Base-by-base conservation (phyloP, 1,140 invertebrate species). In the Ptiloglossa arizonensis region DNA sequence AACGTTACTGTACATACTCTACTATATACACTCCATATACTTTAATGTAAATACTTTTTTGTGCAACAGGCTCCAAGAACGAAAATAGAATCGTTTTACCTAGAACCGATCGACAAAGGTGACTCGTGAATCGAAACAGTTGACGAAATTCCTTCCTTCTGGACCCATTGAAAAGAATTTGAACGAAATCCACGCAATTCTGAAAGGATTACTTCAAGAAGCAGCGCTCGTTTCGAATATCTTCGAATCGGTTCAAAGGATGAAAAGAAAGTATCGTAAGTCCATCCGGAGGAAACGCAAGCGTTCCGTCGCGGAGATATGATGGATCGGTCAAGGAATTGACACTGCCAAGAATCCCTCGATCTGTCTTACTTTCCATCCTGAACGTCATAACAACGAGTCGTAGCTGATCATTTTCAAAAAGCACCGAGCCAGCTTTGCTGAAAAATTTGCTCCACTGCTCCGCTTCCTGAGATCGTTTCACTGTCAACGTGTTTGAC, bases 341-440 rank as follows among this genome's bases (percentile, higher is more conserved):
- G 29, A 13, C n/a, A n/a, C 54, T 11, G 27, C 35, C 11, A 46
- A 44, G 35, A 60, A 57, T 75, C n/a, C 27, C 27, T 44, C 82
- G 56, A 85, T 85, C 72, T 56, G 81, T 85, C 81, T 85, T 80
- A 80, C 46, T 85, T 72, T 54, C 9, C 50, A 44, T 38, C 41
- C 15, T 15, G 15, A 44, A 83, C 74, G 78, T 85, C 81, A 85
- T 69, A 85, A 84, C 81, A 84, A 67, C 62, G 32, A 79, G 38
- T 71, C 56, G 35, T 38, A 50, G 22, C n/a, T 44, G 41, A 29
- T 13, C 13, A 17, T 27, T 24, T 73, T 72, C 2, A 38, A 27
- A 73, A 24, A 46, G 1, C n/a, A n/a, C n/a, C n/a, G 22, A 1
- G 13, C n/a, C 1, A 2, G 5, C 57, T 75, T 48, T 38, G 17